Evolutionary conservation across 1,140 invertebrate genomes (phyloP).

Genomic region (Callitettix versicolor): DNA sequence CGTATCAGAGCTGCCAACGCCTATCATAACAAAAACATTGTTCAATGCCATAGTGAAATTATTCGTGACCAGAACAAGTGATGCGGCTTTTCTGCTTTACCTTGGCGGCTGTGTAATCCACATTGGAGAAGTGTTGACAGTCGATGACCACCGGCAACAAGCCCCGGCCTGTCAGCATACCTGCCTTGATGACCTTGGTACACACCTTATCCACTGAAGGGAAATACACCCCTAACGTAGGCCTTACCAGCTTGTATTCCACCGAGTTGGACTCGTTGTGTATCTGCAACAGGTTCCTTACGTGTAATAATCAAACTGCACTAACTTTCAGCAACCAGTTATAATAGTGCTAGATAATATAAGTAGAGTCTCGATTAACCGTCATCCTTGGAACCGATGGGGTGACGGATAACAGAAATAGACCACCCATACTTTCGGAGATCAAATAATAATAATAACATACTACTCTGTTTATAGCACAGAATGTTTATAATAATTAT

Average conservation of each 20-base stretch:
- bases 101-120: conserved; percentile 52
- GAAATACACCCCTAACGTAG: conserved; percentile 51
- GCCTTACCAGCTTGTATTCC: conserved; percentile 43
- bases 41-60: too few relatives aligned
- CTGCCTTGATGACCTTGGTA: conserved; percentile 37
- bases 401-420: too few relatives aligned
- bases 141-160: conserved; percentile 42
- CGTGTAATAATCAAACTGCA: neutral
- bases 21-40: too few relatives aligned
- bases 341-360: neutral
- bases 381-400: neutral
- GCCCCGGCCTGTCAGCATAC: conserved; percentile 14
- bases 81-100: too few relatives aligned
- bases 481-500: too few relatives aligned
- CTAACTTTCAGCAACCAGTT: neutral
- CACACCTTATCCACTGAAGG: conserved; percentile 48
- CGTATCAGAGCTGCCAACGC: too few relatives aligned
- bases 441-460: neutral
- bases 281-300: neutral
- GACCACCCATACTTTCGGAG: too few relatives aligned
- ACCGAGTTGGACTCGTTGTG: conserved; percentile 23
- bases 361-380: neutral
- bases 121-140: conserved; percentile 42
- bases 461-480: too few relatives aligned
- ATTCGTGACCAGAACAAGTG: too few relatives aligned